A percentile compares a stretch with the other conserved stretches of the same genome.
Evolutionary conservation across 1,140 invertebrate genomes (phyloP).

Genomic region (Lasioglossum baleicum): DNA sequence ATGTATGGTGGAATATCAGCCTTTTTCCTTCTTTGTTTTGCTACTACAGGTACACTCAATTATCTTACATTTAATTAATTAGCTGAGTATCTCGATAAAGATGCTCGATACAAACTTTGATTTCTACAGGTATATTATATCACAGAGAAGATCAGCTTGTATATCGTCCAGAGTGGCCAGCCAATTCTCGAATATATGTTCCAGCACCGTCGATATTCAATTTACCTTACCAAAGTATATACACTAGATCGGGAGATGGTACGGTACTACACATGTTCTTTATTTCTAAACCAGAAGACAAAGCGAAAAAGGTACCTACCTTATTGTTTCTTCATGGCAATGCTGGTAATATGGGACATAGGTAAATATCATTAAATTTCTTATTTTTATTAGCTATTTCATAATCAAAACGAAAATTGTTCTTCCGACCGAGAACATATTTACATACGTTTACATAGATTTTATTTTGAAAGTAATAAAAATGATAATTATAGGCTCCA

Average conservation of each 20-base stretch:
- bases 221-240: slow-evolving; percentile 92
- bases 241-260: slow-evolving; percentile 88
- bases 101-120: neutral
- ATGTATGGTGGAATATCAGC: slow-evolving; percentile 88
- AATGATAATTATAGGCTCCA: slow-evolving; percentile 81
- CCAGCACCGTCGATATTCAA: slow-evolving; percentile 90
- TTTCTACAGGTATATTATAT: slow-evolving; percentile 87
- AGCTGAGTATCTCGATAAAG: neutral
- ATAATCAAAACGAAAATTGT: no score
- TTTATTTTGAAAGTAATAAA: no score
- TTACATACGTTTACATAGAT: neutral
- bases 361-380: slow-evolving; percentile 78
- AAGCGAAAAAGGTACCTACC: slow-evolving; percentile 85
- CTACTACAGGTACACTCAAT: slow-evolving; percentile 82
- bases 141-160: slow-evolving; percentile 91
- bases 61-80: neutral
- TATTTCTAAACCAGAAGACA: slow-evolving; percentile 88
- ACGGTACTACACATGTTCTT: slow-evolving; percentile 92
- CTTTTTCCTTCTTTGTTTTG: slow-evolving; percentile 84
- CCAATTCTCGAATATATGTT: slow-evolving; percentile 92
- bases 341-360: slow-evolving; percentile 97
- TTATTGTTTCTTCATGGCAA: slow-evolving; percentile 96
- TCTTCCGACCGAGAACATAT: no score
- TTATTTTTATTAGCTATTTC: neutral
- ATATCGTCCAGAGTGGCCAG: slow-evolving; percentile 93